phyloP scores from a whole-genome alignment of 2,113 vertebrate species.

The Lamprotornis superbus region DNA sequence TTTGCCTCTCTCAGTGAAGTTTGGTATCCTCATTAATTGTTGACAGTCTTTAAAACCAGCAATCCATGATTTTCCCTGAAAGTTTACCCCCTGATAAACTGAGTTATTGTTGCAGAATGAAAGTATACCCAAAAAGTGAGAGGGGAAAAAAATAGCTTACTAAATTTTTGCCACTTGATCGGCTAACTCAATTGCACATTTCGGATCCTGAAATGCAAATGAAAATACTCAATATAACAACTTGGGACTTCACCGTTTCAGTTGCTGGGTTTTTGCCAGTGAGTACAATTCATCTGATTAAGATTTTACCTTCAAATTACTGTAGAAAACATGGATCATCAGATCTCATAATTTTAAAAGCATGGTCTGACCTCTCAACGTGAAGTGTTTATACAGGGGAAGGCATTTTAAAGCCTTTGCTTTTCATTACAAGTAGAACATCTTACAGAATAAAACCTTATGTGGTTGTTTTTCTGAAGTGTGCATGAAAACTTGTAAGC shows the following conservation, averaged over 20 bases:
- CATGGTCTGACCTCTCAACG: background rate
- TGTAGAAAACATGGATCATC: background rate
- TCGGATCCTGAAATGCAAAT: background rate
- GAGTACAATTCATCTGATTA: background rate
- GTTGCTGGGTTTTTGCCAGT: background rate
- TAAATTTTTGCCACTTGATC: background rate
- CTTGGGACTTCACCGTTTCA: background rate
- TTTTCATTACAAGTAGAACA: background rate
- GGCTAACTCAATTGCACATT: background rate
- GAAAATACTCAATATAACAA: background rate
- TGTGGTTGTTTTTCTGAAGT: background rate
- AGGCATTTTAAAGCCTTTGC: background rate
- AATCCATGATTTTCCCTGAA: background rate
- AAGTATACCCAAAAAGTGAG: background rate
- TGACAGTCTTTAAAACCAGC: background rate
- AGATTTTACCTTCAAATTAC: background rate
- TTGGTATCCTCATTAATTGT: background rate
- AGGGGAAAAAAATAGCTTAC: background rate
- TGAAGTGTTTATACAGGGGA: background rate
- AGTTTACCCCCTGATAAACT: background rate
- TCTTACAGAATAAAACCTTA: background rate
- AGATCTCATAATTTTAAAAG: background rate
- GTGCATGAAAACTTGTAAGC: background rate
- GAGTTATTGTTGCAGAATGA: background rate
- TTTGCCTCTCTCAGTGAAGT: slow-evolving; percentile 42